Percentiles rank a stretch among this genome's conserved stretches.
phyloP scores from a whole-genome alignment of 1,140 invertebrate species.

The Bombus turneri region DNA sequence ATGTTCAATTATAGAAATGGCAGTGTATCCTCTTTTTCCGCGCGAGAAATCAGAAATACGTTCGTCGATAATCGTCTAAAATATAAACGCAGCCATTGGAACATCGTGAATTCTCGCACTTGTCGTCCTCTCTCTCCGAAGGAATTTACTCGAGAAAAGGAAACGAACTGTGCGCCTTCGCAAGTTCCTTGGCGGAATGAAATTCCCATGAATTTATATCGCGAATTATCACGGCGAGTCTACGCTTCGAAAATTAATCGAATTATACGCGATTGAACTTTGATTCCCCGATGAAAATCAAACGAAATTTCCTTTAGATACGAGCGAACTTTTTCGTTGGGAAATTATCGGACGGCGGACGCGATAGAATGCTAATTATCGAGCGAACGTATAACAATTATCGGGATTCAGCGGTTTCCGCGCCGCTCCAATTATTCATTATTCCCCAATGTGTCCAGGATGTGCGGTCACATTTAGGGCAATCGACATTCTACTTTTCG shows the following conservation, averaged over 20 bases:
- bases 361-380: conserved; percentile 52
- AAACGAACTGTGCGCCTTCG: neutral
- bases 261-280: neutral
- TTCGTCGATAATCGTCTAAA: no score
- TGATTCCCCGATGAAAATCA: conserved; percentile 13
- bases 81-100: no score
- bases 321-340: neutral
- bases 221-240: neutral
- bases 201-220: conserved; percentile 3
- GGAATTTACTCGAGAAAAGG: no score
- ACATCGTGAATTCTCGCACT: no score
- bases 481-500: conserved; percentile 19
- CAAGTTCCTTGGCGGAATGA: neutral
- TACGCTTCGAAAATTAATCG: conserved; percentile 1
- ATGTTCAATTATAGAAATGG: no score
- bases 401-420: conserved; percentile 35
- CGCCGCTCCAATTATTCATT: conserved; percentile 51
- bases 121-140: no score
- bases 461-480: neutral
- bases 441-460: conserved; percentile 24
- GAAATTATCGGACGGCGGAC: conserved; percentile 1
- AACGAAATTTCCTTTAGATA: conserved; percentile 2
- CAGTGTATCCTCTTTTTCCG: no score
- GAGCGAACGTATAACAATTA: conserved; percentile 42
- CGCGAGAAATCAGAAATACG: no score